Conservation (phyloP, 2,113 vertebrate species). For the Chaenogobius annularis region DNA sequence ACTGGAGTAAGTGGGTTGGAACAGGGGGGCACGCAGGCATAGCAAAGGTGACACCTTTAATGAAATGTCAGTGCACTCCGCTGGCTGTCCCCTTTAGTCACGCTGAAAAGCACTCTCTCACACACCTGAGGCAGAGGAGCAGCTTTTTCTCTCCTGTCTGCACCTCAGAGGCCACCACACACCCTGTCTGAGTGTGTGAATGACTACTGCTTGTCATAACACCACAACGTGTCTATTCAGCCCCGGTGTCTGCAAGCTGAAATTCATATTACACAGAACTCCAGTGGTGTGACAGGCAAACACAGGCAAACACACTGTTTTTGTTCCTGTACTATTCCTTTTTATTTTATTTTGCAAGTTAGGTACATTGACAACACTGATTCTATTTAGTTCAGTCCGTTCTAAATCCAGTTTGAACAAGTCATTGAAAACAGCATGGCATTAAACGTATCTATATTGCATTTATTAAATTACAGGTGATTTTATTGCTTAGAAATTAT, state of each 20-base stretch:
- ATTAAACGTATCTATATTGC: too few relatives aligned
- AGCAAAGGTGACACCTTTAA: conserved; percentile 66
- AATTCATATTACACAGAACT: conserved; percentile 28
- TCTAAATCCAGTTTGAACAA: too few relatives aligned
- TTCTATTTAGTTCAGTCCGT: too few relatives aligned
- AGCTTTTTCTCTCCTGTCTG: conserved; percentile 18
- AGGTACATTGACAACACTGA: too few relatives aligned
- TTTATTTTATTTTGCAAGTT: too few relatives aligned
- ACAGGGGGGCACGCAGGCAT: conserved; percentile 49
- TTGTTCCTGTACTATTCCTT: too few relatives aligned
- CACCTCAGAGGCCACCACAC: conserved; percentile 26
- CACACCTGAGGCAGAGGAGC: conserved; percentile 52
- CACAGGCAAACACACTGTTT: neutral
- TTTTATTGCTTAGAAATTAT: too few relatives aligned
- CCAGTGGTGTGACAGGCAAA: conserved; percentile 24
- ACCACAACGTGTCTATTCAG: conserved; percentile 49
- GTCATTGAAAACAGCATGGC: too few relatives aligned
- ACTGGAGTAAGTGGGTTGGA: conserved; percentile 56
- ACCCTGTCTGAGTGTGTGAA: conserved; percentile 51
- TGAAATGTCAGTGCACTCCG: conserved; percentile 72
- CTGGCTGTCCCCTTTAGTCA: conserved; percentile 62
- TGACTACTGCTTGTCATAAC: conserved; percentile 46
- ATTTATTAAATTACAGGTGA: neutral
- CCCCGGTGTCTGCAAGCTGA: conserved; percentile 22
- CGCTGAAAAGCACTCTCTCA: conserved; percentile 47